Base-by-base conservation (phyloP, 2,113 vertebrate genomes). In the Noctilio leporinus region DNA sequence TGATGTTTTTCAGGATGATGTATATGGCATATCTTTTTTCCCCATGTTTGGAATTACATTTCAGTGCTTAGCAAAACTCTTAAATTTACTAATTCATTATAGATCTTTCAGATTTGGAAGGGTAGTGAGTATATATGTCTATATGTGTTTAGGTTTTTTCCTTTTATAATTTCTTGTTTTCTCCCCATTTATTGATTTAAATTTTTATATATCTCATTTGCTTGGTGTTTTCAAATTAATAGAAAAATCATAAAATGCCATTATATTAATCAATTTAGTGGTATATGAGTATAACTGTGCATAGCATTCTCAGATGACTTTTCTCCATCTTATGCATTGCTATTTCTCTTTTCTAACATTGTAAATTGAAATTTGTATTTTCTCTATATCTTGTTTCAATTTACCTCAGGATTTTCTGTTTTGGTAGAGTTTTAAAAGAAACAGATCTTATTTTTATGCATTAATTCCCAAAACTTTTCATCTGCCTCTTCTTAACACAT, bases 201-300 rank as follows among this genome's bases (percentile, higher is more conserved):
- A 43, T 62, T 90, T 92, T 89, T 77, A 6, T 69, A 67, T 77
- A 87, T 72, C 51, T 69, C 38, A 9, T 51, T 96, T 70, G 19
- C 88, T 92, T 92, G 78, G 10, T 33, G 49, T 87, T 92, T 91
- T 90, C n/a, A 69, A 80, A 76, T 86, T 51, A 40, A 70, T 85
- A 62, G 80, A 65, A 57, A 57, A 82, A n/a, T 43, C 35, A 65
- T 80, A 67, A 84, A 45, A 78, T 80, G 47, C 40, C 24, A 26
- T 78, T 43, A 57, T 53, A 45, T 45, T 24, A 73, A 70, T 28
- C 45, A n/a, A 12, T 75, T 62, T 26, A 55, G 24, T 57, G 8
- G 10, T 16, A 17, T 69, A 62, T 12, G 30, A 12, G 59, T 15
- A 28, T 28, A 10, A 28, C 17, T 40, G 9, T 64, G 73, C 15